Evolutionary conservation across 1,140 invertebrate genomes (phyloP).

Genomic region (Pseudomyrmex dendroicus): DNA sequence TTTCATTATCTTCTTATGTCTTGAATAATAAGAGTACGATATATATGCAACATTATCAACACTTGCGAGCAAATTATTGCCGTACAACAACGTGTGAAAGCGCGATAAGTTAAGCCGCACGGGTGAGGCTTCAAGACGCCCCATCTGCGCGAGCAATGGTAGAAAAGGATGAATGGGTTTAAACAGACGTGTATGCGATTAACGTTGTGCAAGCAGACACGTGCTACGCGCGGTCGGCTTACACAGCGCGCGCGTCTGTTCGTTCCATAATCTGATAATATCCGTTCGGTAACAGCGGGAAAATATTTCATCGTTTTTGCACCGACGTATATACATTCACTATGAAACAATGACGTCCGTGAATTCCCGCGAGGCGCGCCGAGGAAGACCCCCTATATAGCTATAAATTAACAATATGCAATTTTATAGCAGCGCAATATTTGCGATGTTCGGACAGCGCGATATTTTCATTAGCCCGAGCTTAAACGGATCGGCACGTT

Average conservation of each 20-base stretch:
- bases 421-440: slow-evolving; percentile 58
- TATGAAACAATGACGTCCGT: slow-evolving; percentile 57
- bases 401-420: slow-evolving; percentile 64
- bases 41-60: neutral
- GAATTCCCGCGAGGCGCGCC: slow-evolving; percentile 49
- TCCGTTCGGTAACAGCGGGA: slow-evolving; percentile 56
- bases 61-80: neutral
- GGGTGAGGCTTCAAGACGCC: slow-evolving; percentile 13
- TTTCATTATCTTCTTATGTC: neutral
- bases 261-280: slow-evolving; percentile 70
- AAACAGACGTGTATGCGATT: slow-evolving; percentile 52
- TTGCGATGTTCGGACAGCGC: slow-evolving; percentile 37
- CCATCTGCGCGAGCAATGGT: slow-evolving; percentile 28
- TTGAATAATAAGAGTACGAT: neutral
- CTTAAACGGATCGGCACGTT: slow-evolving; percentile 36
- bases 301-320: slow-evolving; percentile 64
- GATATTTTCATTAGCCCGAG: slow-evolving; percentile 53
- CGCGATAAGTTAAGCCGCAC: slow-evolving; percentile 1
- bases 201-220: slow-evolving; percentile 61
- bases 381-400: slow-evolving; percentile 39
- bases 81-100: neutral
- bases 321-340: slow-evolving; percentile 54
- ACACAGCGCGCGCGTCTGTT: slow-evolving; percentile 18
- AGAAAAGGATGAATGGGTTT: slow-evolving; percentile 47
- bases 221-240: slow-evolving; percentile 43